Base-by-base conservation (phyloP, 2,797 vertebrate genomes). In the Artibeus jamaicensis region DNA sequence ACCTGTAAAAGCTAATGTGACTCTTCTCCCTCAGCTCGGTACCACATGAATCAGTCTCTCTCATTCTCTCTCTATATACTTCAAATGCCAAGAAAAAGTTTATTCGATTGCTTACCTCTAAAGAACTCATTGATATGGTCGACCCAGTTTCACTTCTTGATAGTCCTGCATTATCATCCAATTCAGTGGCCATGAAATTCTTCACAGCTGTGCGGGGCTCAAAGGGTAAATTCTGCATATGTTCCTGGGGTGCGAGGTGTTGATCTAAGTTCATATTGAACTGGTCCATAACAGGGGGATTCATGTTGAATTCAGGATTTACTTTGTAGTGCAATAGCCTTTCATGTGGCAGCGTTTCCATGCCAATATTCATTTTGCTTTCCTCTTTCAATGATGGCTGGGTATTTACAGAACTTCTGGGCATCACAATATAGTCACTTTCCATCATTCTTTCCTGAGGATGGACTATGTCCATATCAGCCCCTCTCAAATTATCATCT, bases 381-480 rank as follows among this genome's bases (percentile, higher is more conserved):
- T 99, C 99, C 59, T 99, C 99, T 97, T 99, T 99, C 98, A 99
- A 98, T 4, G 99, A 99, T 46, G 99, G 98, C 96, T 99, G 99
- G 81, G 99, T 82, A 90, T 99, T 99, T 77, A 99, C 99, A 18
- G 99, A 99, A 89, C 99, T 99, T 77, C 99, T 98, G 48, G 99
- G 99, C 99, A 99, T 99, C 91, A 99, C 99, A 34, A 99, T 99
- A 97, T 99, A 99, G 99, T 99, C 99, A 12, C 99, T 99, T 98
- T 99, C 99, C 99, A 99, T 99, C 99, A 99, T 99, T 98, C 99
- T 98, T 44, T 99, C 99, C 96, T 99, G 99, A 95, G 98, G 98
- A 96, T 99, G 98, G 9, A 99, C 99, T 94, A 99, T 98, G 97
- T 99, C 99, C 97, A 99, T 99, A 96, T 99, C 99, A 6, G 99